These are phyloP conservation scores for Psittacula derbiana DNA, from an alignment of 2,797 vertebrate genomes.

Conservation along the genomic window DNA sequence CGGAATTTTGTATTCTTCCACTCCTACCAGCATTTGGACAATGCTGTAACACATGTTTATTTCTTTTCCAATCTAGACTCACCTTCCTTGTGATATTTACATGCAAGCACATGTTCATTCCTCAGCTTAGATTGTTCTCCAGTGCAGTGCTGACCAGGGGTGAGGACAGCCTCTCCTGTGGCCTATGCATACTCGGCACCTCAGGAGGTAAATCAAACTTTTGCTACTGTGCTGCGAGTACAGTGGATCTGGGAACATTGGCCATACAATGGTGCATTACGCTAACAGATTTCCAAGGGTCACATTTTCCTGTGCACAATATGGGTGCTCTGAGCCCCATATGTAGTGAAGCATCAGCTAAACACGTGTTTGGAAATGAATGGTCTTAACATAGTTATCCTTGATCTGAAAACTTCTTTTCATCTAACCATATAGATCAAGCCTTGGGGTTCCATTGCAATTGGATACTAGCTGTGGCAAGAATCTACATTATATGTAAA, in stretches of 20 bases:
- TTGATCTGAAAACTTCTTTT: background rate
- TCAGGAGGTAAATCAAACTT: background rate
- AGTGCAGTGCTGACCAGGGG: background rate
- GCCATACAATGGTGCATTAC: background rate
- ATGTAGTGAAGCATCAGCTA: background rate
- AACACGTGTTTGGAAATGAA: background rate
- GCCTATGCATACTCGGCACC: background rate
- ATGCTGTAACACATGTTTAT: background rate
- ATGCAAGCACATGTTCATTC: background rate
- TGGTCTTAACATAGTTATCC: background rate
- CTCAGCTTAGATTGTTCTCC: background rate
- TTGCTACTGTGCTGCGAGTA: background rate
- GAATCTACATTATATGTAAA: background rate
- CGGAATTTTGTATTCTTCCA: background rate
- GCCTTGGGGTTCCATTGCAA: background rate
- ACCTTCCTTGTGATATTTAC: background rate
- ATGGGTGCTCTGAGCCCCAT: background rate
- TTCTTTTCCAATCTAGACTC: background rate
- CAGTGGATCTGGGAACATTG: background rate
- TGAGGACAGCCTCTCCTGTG: background rate
- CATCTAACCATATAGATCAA: background rate
- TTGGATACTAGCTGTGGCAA: background rate
- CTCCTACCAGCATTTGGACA: background rate
- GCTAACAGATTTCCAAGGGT: background rate
- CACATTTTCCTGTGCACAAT: background rate